A percentile compares a stretch with the other conserved stretches of the same genome.
phyloP scores from a whole-genome alignment of 2,797 vertebrate genomes.

The Apogon hyalosoma region DNA sequence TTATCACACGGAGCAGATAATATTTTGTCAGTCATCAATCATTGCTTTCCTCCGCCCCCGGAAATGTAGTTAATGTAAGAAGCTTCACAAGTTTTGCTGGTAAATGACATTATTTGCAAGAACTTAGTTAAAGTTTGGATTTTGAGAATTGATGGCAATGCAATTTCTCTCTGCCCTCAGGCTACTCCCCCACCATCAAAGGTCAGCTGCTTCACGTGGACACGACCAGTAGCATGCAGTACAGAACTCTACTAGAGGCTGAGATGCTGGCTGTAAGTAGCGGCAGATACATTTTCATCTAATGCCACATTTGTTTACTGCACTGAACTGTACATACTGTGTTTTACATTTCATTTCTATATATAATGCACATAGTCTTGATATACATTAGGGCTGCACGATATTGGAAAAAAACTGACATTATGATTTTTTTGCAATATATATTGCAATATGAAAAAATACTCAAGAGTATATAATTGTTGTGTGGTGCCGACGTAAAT shows the following conservation, averaged over 20 bases:
- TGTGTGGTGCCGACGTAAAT: no score
- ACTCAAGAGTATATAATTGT: no score
- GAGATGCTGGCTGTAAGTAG: slow-evolving; percentile 98
- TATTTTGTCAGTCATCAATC: slow-evolving; percentile 30
- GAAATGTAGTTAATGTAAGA: slow-evolving; percentile 19
- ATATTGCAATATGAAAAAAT: no score
- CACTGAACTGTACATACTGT: no score
- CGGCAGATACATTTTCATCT: background rate
- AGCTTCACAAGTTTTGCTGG: slow-evolving; percentile 5
- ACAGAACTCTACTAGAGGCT: slow-evolving; percentile 95
- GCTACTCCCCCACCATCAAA: slow-evolving; percentile 96
- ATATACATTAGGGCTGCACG: no score
- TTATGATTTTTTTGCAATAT: no score
- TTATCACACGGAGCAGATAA: slow-evolving; percentile 12
- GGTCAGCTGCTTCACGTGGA: slow-evolving; percentile 97
- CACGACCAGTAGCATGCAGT: slow-evolving; percentile 99
- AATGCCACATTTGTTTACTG: no score
- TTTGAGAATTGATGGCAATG: slow-evolving; percentile 30
- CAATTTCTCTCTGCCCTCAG: slow-evolving; percentile 73
- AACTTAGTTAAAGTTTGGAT: background rate
- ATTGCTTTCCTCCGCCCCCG: background rate
- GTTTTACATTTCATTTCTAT: no score
- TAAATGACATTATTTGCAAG: slow-evolving; percentile 4
- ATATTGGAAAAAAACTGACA: no score
- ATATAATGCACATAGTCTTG: no score